Percentiles rank a stretch among this genome's conserved stretches.
Conservation (phyloP, 1,140 invertebrate genomes). For the Caerostris darwini region DNA sequence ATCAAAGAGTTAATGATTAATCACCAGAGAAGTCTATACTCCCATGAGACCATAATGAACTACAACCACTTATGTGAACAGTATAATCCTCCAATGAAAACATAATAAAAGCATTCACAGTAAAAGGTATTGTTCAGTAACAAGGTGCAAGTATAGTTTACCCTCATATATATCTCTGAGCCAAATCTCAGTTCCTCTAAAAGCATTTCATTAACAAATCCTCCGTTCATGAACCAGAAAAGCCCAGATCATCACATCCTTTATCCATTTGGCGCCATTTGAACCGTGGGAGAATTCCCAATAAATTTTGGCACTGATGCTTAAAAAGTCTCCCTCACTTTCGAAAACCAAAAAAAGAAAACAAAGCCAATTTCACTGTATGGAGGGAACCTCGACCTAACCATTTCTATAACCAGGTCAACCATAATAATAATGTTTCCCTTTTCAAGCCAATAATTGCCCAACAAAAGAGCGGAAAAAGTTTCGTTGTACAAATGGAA, state of each 20-base stretch:
- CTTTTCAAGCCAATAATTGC: constrained; percentile 20
- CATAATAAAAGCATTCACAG: too few relatives aligned
- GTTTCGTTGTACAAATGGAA: constrained; percentile 34
- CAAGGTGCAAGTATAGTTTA: too few relatives aligned
- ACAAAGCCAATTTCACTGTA: not conserved
- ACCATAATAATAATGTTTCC: constrained; percentile 36
- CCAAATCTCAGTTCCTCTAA: not conserved
- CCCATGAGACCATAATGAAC: too few relatives aligned
- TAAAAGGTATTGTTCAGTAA: too few relatives aligned
- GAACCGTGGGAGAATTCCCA: constrained; percentile 3
- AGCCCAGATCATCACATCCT: constrained; percentile 2
- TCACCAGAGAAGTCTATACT: too few relatives aligned
- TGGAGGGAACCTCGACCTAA: constrained; percentile 46
- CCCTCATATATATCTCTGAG: too few relatives aligned
- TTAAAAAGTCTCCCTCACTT: constrained; percentile 22
- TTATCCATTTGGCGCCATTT: not conserved
- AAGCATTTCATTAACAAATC: constrained; percentile 9
- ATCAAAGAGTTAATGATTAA: too few relatives aligned
- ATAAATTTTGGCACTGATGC: not conserved
- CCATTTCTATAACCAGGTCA: constrained; percentile 57
- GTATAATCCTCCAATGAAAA: too few relatives aligned
- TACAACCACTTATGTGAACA: too few relatives aligned
- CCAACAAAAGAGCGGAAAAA: constrained; percentile 31
- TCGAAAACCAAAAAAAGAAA: constrained; percentile 3
- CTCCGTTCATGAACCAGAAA: constrained; percentile 41